Evolutionary conservation across 2,888 invertebrate genomes (phyloP), one percentile per base, ranked within the genome.

Genomic region (Rhyacophila evoluta): DNA sequence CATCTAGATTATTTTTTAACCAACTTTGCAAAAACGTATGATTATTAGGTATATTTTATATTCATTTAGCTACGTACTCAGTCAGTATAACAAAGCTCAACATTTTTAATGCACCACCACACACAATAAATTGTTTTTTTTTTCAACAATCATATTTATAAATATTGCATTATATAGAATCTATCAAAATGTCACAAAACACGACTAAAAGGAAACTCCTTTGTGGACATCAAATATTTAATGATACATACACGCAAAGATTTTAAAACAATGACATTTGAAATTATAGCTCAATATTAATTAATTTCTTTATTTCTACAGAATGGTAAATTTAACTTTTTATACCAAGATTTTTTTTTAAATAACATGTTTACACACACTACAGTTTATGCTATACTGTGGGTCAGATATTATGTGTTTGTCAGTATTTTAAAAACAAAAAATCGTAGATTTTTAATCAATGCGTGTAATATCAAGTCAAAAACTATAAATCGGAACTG

Each of bases 61-160:
- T 55, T 55, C 19, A 55, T 55, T 55, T 55, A 55, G 55, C 55
- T 55, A 55, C 38, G n/a, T 77, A 77, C 68, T 77, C 77, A 77
- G 77, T 77, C 77, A 77, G 68, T 73, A 68, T 77, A 67, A 68
- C 72, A 77, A 77, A 77, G 77, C 77, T 77, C 77, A 77, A 77
- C 77, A 77, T 77, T 77, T 72, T 70, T 77, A 55, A 55, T 55
- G 19, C 55, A 55, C 55, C 55, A 19, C 55, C 55, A 19, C 55
- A 55, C 55, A 55, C 55, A 55, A 55, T 55, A 55, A 55, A 55
- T 55, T 55, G 55, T 55, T 25, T 55, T 55, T 55, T 55, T 55
- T 55, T 12, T 55, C 55, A 55, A 55, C 55, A 55, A 55, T 55
- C 55, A 55, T 55, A 55, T 55, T 55, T 55, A 55, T 55, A 55